These are phyloP conservation scores for Pseudorhombus dupliciocellatus DNA, from an alignment of 2,113 vertebrate species.

Conservation along the genomic window DNA sequence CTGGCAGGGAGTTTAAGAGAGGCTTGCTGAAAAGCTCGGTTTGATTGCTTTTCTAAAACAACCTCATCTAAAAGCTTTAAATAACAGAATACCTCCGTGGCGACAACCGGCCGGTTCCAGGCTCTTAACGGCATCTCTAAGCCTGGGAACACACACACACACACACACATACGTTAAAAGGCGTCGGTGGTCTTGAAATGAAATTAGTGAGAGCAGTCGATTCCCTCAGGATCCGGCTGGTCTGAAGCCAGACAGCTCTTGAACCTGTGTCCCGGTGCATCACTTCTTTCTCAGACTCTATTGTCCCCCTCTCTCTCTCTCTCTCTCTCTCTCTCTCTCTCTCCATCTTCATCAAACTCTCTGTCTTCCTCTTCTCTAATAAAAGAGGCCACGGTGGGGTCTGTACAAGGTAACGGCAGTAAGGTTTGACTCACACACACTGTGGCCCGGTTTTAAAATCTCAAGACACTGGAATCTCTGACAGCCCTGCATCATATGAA, in stretches of 20 bases:
- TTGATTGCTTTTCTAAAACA: constrained; percentile 68
- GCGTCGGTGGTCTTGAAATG: constrained; percentile 51
- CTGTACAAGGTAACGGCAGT: constrained; percentile 31
- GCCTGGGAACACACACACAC: constrained; percentile 54
- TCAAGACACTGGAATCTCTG: constrained; percentile 53
- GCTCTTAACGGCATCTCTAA: constrained; percentile 42
- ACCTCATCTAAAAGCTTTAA: constrained; percentile 57
- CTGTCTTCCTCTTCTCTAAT: constrained; percentile 22
- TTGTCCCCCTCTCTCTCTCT: constrained; percentile 11
- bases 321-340: not conserved
- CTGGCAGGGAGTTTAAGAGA: constrained; percentile 51
- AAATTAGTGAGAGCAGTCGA: constrained; percentile 35
- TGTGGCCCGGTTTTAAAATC: constrained; percentile 6
- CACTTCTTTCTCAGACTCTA: constrained; percentile 29
- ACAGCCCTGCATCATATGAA: constrained; percentile 44
- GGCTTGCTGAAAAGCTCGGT: constrained; percentile 52
- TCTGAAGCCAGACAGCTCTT: constrained; percentile 29
- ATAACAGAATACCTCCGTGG: constrained; percentile 52
- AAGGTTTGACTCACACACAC: constrained; percentile 31
- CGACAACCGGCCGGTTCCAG: constrained; percentile 28
- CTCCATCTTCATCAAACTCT: constrained; percentile 14
- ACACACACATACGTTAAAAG: constrained; percentile 9
- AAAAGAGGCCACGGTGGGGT: constrained; percentile 49
- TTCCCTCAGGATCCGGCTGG: constrained; percentile 25
- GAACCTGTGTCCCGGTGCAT: constrained; percentile 21